Evolutionary conservation across 53 echinoderm and acorn worm genomes (phyloP).

Genomic region (Paelopatides confundens): DNA sequence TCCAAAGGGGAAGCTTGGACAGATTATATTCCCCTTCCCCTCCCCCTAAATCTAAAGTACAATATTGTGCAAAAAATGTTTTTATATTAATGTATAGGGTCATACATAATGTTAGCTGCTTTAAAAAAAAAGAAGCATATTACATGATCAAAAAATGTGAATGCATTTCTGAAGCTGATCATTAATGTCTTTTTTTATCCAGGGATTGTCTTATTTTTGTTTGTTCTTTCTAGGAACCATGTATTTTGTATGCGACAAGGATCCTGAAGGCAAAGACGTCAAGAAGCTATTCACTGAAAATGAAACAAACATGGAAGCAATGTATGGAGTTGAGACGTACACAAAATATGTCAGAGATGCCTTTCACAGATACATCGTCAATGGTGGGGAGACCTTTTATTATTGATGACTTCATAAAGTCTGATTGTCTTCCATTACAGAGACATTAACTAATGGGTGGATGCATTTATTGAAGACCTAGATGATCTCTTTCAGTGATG

Average conservation of each 20-base stretch:
- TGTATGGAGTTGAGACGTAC: constrained; percentile 82
- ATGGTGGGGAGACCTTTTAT: constrained; percentile 64
- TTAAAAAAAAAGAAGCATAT: too few relatives aligned
- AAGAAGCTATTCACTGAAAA: constrained; percentile 87
- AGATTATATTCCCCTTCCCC: too few relatives aligned
- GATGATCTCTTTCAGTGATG: not conserved
- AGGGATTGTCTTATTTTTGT: too few relatives aligned
- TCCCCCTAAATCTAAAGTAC: too few relatives aligned
- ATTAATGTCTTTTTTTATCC: too few relatives aligned
- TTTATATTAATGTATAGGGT: too few relatives aligned
- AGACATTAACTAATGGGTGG: not conserved
- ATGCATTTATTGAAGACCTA: not conserved
- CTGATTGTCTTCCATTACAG: not conserved
- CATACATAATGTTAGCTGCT: too few relatives aligned
- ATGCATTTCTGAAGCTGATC: too few relatives aligned
- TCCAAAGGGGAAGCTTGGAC: not conserved
- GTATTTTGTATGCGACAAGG: constrained; percentile 74
- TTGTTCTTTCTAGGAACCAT: constrained; percentile 64
- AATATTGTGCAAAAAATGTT: too few relatives aligned
- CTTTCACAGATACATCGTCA: constrained; percentile 82
- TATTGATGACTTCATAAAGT: too few relatives aligned
- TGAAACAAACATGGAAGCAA: constrained; percentile 81
- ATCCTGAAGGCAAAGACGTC: constrained; percentile 75
- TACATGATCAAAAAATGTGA: too few relatives aligned
- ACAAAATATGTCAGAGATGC: constrained; percentile 85